These are phyloP conservation scores for Eristalinus sepulchralis DNA, from an alignment of 2,888 invertebrate genomes.

Conservation along the genomic window DNA sequence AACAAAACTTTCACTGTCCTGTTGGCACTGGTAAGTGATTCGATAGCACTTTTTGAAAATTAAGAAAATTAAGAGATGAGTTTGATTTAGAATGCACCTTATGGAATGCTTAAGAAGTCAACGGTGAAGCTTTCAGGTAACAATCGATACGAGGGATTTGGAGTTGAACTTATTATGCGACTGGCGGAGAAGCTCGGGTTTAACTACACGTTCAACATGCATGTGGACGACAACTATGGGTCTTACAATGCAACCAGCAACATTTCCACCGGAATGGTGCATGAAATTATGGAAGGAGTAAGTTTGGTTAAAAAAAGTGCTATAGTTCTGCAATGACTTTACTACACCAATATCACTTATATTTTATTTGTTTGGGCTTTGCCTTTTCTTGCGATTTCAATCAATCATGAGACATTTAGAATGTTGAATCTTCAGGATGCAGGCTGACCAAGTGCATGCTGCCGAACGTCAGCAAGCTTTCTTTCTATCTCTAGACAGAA, in stretches of 20 bases:
- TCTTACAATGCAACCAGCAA: constrained; percentile 84
- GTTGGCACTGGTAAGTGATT: constrained; percentile 84
- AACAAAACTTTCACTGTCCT: constrained; percentile 88
- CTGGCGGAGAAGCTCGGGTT: constrained; percentile 90
- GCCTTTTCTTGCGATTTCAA: no score
- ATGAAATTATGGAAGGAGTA: constrained; percentile 87
- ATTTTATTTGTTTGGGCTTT: no score
- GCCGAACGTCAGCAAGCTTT: no score
- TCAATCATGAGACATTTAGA: no score
- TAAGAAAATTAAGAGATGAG: no score
- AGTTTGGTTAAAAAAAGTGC: constrained; percentile 47
- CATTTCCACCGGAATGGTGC: constrained; percentile 93
- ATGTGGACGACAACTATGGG: constrained; percentile 89
- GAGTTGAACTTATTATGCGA: constrained; percentile 92
- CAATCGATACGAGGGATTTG: constrained; percentile 92
- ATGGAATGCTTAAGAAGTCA: constrained; percentile 91
- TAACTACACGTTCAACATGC: constrained; percentile 90
- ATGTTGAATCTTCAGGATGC: no score
- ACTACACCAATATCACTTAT: no score
- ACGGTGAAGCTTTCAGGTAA: constrained; percentile 86
- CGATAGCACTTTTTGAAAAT: not conserved
- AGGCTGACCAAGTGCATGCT: no score
- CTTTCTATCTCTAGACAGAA: no score
- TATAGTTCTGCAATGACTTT: no score
- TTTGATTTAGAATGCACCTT: constrained; percentile 88